Percentiles rank a stretch among this genome's conserved stretches.
These are phyloP conservation scores for Homalodisca vitripennis DNA, from an alignment of 1,140 invertebrate genomes.

Conservation along the genomic window DNA sequence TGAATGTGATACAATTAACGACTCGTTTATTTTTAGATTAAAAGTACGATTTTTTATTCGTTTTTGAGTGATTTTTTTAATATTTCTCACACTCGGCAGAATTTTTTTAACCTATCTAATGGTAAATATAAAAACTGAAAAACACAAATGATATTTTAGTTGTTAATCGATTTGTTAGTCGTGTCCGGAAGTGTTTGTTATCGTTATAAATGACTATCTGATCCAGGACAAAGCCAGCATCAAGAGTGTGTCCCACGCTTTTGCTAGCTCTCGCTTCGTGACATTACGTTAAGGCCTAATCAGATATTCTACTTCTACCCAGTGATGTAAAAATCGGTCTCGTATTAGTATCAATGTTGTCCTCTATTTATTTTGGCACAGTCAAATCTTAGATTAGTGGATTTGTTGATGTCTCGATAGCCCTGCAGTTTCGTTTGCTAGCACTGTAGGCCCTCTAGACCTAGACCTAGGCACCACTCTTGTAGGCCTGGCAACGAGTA, in stretches of 20 bases:
- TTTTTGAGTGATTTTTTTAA: constrained; percentile 39
- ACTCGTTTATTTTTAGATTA: constrained; percentile 35
- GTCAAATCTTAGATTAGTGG: constrained; percentile 25
- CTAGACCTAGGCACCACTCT: constrained; percentile 31
- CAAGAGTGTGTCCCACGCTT: constrained; percentile 41
- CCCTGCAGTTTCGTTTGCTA: constrained; percentile 32
- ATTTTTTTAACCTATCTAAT: neutral
- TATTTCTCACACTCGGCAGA: constrained; percentile 9
- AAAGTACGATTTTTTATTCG: neutral
- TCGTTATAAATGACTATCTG: constrained; percentile 35
- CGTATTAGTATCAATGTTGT: constrained; percentile 34
- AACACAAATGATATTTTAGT: neutral
- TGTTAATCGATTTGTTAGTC: constrained; percentile 19
- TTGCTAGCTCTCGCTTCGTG: constrained; percentile 35
- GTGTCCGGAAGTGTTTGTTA: constrained; percentile 31
- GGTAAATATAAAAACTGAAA: neutral
- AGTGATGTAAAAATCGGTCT: constrained; percentile 26
- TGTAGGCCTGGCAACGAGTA: constrained; percentile 36
- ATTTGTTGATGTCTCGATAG: constrained; percentile 34
- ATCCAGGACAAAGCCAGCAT: constrained; percentile 35
- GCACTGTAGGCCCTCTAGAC: constrained; percentile 17
- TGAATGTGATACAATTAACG: constrained; percentile 43
- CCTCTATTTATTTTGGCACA: constrained; percentile 25
- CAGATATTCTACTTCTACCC: constrained; percentile 32
- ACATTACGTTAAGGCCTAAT: constrained; percentile 32